Evolutionary conservation across 2,113 vertebrate species (phyloP).

Genomic region (Urocynchramus pylzowi): DNA sequence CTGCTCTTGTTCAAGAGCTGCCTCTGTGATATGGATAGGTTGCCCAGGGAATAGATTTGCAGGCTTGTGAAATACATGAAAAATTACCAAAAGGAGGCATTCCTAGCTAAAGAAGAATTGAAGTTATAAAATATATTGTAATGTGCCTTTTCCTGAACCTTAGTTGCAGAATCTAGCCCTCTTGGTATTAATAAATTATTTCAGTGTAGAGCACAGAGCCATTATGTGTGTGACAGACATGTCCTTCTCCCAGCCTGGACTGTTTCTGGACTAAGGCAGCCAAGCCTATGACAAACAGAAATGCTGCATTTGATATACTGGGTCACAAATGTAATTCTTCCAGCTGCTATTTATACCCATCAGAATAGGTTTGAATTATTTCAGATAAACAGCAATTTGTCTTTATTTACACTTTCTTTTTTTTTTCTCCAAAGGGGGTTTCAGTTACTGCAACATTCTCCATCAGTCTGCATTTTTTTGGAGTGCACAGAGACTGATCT

Average conservation of each 20-base stretch:
- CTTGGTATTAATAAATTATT: conserved; percentile 44
- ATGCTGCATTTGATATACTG: background rate
- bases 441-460: background rate
- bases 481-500: background rate
- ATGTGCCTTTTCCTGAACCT: background rate
- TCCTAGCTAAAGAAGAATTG: background rate
- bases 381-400: background rate
- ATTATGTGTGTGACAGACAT: background rate
- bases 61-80: background rate
- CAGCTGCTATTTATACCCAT: background rate
- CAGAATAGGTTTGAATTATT: background rate
- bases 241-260: background rate
- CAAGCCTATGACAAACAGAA: background rate
- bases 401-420: background rate
- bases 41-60: background rate
- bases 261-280: background rate
- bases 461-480: background rate
- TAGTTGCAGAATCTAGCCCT: background rate
- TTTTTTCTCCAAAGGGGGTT: background rate
- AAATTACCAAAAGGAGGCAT: background rate
- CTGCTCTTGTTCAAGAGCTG: background rate
- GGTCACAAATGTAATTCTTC: background rate
- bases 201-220: background rate
- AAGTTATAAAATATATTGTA: background rate
- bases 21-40: background rate